Evolutionary conservation across 2,113 vertebrate genomes (phyloP).

Genomic region (Sander lucioperca): DNA sequence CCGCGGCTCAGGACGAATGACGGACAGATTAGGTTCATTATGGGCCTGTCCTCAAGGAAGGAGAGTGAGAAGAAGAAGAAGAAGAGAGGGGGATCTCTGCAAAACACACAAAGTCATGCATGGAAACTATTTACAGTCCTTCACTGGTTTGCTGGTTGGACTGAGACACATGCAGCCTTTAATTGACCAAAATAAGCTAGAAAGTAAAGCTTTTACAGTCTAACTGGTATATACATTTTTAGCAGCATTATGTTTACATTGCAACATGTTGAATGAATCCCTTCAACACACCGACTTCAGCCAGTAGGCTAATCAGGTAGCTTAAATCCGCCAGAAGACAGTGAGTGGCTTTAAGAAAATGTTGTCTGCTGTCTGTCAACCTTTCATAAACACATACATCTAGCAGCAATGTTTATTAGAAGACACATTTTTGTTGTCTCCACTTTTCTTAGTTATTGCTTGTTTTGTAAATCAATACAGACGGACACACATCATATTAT

Average conservation of each 20-base stretch:
- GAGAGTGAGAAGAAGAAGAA: slow-evolving; percentile 34
- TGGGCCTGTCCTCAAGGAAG: slow-evolving; percentile 77
- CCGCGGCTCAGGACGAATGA: slow-evolving; percentile 84
- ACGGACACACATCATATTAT: neutral
- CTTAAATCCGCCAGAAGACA: neutral
- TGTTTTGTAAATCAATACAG: neutral
- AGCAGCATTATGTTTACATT: neutral
- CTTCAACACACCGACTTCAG: neutral
- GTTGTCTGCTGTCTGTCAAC: neutral
- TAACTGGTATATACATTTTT: neutral
- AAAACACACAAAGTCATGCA: slow-evolving; percentile 69
- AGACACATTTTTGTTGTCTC: neutral
- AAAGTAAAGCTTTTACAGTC: neutral
- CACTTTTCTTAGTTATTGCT: neutral
- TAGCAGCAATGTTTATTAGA: neutral
- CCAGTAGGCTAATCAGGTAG: neutral
- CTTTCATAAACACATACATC: neutral
- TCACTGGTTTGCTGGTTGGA: slow-evolving; percentile 22
- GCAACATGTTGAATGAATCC: neutral
- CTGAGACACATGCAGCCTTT: neutral
- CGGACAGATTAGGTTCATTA: slow-evolving; percentile 87
- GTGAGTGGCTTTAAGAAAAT: neutral
- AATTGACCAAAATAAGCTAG: neutral
- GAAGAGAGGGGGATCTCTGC: slow-evolving; percentile 32
- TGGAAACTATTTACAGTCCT: slow-evolving; percentile 40